These are phyloP conservation scores for Pelobates cultripes DNA, from an alignment of 2,797 vertebrate genomes.

Conservation along the genomic window DNA sequence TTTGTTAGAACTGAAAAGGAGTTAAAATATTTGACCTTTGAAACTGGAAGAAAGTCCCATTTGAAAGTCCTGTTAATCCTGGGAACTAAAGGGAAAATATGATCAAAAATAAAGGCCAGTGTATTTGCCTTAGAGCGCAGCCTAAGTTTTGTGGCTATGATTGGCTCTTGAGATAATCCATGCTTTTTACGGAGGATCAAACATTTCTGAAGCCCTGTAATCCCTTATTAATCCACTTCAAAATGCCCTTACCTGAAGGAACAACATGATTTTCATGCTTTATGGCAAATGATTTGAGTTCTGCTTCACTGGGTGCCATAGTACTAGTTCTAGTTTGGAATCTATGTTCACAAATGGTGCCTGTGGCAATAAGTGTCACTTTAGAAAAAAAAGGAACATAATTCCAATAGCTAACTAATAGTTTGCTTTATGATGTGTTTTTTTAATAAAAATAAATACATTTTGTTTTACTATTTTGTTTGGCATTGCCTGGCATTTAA, in stretches of 20 bases:
- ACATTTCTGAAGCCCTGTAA: background rate
- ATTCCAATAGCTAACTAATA: no score
- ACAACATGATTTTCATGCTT: background rate
- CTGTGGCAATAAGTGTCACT: no score
- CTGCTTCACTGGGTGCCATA: background rate
- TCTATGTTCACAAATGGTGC: no score
- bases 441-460: no score
- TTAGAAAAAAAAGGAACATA: no score
- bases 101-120: background rate
- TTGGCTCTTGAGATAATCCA: slow-evolving; percentile 6
- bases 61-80: background rate
- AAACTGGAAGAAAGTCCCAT: background rate
- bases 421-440: no score
- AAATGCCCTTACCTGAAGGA: background rate
- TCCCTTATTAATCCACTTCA: background rate
- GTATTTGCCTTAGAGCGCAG: slow-evolving; percentile 4
- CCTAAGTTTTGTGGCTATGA: background rate
- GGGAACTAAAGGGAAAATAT: background rate
- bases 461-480: no score
- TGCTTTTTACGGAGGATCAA: slow-evolving; percentile 6
- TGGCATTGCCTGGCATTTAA: no score
- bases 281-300: background rate
- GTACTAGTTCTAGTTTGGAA: no score
- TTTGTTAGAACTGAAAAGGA: background rate
- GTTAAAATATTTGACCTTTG: slow-evolving; percentile 4